A percentile compares a stretch with the other conserved stretches of the same genome.
phyloP scores from a whole-genome alignment of 30 jellyfish, hydroid and myxozoan genomes.

The Hydractinia symbiolongicarpus region DNA sequence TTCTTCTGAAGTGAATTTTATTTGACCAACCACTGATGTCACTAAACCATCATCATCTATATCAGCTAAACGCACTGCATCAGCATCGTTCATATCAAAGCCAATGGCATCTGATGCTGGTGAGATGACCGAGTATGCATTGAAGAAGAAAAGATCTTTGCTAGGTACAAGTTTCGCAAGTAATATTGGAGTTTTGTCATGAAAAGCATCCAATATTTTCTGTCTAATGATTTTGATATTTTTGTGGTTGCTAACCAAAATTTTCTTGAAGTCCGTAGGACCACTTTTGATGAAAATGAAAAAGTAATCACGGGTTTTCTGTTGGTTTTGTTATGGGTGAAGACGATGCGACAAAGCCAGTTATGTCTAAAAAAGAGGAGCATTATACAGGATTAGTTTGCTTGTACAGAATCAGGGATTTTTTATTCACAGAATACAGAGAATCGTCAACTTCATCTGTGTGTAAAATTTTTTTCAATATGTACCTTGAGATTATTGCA shows the following conservation, averaged over 20 bases:
- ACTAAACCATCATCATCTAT: conserved; percentile 3
- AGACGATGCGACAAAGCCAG: conserved; percentile 5
- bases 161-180: not conserved
- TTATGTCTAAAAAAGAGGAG: not conserved
- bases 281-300: not conserved
- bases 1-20: not conserved
- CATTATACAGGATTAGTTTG: not conserved
- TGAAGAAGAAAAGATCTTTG: not conserved
- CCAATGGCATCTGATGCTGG: not conserved
- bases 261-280: not conserved
- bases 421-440: too few relatives aligned
- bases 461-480: too few relatives aligned
- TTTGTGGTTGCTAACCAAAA: conserved; percentile 10
- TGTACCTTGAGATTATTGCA: too few relatives aligned
- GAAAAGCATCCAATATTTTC: conserved; percentile 10
- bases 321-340: not conserved
- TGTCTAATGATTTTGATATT: not conserved
- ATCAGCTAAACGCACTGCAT: not conserved
- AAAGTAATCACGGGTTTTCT: not conserved
- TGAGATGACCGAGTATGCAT: not conserved
- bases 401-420: too few relatives aligned
- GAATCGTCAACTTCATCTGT: too few relatives aligned
- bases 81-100: conserved; percentile 9
- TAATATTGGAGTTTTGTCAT: not conserved
- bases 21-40: not conserved